Evolutionary conservation across 2,113 vertebrate genomes (phyloP).

Genomic region (Herpailurus yagouaroundi): DNA sequence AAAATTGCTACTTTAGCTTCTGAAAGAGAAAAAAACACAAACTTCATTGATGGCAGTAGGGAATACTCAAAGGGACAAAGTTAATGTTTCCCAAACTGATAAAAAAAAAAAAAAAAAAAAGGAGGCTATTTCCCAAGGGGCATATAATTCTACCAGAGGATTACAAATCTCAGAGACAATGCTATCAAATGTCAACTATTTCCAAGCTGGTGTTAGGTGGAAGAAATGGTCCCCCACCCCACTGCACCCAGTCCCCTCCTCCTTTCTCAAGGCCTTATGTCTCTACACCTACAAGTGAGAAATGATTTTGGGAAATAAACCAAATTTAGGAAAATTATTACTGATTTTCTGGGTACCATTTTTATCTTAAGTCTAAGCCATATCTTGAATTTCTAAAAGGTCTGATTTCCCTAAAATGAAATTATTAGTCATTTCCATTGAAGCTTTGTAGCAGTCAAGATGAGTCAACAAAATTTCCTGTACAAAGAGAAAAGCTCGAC

Average conservation of each 20-base stretch:
- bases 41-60: conserved; percentile 69
- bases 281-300: neutral
- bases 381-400: conserved; percentile 61
- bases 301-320: conserved; percentile 51
- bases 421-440: neutral
- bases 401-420: conserved; percentile 64
- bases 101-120: conserved; percentile 72
- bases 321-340: conserved; percentile 15
- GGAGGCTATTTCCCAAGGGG: conserved; percentile 73
- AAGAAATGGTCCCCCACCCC: conserved; percentile 38
- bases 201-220: conserved; percentile 72
- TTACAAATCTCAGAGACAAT: conserved; percentile 76
- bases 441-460: conserved; percentile 1
- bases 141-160: conserved; percentile 72
- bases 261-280: neutral
- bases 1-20: conserved; percentile 75
- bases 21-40: conserved; percentile 69
- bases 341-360: conserved; percentile 36
- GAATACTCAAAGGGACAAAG: conserved; percentile 64
- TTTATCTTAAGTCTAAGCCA: neutral
- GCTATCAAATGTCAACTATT: conserved; percentile 79
- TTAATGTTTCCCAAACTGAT: conserved; percentile 85
- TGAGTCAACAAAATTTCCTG: conserved; percentile 18
- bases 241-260: neutral
- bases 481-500: conserved; percentile 2